Evolutionary conservation across 2,797 vertebrate genomes (phyloP).

Genomic region (Gorsachius magnificus): DNA sequence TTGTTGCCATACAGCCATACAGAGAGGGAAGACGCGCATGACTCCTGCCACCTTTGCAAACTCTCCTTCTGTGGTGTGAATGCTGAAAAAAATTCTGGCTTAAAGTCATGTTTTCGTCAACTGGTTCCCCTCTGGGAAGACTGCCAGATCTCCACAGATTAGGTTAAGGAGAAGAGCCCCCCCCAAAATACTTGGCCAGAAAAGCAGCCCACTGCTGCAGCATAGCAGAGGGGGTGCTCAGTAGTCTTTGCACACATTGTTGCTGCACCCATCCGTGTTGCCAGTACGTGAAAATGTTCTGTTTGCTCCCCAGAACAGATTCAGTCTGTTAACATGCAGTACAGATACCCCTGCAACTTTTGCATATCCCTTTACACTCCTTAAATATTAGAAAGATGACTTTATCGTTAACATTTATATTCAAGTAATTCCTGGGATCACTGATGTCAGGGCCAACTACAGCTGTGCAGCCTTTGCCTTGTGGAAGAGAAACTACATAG

Average conservation of each 20-base stretch:
- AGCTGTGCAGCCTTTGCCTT: neutral
- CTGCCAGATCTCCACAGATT: neutral
- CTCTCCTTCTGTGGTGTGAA: neutral
- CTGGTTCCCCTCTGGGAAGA: neutral
- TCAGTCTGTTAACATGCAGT: neutral
- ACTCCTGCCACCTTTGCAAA: neutral
- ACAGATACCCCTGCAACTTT: neutral
- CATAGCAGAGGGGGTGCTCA: neutral
- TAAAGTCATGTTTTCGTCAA: neutral
- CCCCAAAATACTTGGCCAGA: neutral
- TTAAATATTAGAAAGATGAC: neutral
- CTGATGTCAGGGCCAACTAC: neutral
- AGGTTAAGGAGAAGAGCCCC: neutral
- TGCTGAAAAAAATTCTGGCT: neutral
- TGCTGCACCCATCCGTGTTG: neutral
- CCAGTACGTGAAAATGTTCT: neutral
- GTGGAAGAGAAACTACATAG: neutral
- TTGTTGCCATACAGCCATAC: neutral
- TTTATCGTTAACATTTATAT: neutral
- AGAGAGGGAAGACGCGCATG: neutral
- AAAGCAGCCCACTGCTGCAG: neutral
- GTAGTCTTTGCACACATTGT: no score
- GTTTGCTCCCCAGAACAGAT: neutral
- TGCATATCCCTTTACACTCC: neutral
- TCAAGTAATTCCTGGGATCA: neutral